Evolutionary conservation across 2,888 invertebrate genomes (phyloP).

Genomic region (Corbicula japonica): DNA sequence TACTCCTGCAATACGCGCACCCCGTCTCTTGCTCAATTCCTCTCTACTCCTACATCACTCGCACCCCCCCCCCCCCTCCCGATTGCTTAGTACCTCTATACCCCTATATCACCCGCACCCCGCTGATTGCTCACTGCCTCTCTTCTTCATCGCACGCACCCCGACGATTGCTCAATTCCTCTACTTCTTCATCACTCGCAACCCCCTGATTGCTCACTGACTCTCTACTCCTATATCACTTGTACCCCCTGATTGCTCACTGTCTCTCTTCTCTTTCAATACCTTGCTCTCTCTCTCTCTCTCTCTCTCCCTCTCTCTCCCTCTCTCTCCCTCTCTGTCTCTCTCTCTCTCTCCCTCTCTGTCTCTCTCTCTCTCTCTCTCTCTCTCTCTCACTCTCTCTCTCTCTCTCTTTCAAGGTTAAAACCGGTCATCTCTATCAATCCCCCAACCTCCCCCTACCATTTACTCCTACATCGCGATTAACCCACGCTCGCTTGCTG

Average conservation of each 20-base stretch:
- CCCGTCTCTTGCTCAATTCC: not conserved
- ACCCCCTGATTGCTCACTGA: not conserved
- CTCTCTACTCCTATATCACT: not conserved
- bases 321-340: not conserved
- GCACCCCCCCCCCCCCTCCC: not conserved
- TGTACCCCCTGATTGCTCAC: not conserved
- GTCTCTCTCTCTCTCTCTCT: not conserved
- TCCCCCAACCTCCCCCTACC: no score
- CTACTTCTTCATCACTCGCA: not conserved
- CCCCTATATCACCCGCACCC: not conserved
- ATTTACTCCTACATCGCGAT: no score
- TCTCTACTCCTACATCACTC: not conserved
- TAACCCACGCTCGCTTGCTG: no score
- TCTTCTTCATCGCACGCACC: not conserved
- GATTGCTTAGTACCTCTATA: not conserved
- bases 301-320: not conserved
- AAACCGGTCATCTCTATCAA: no score
- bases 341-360: not conserved
- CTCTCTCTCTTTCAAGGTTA: no score
- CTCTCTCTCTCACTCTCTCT: not conserved
- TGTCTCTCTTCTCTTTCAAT: not conserved
- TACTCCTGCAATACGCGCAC: not conserved
- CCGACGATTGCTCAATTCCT: not conserved
- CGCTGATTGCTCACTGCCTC: not conserved
- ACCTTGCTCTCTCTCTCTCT: not conserved